phyloP scores from a whole-genome alignment of 2,113 vertebrate genomes.

The Melanostigma gelatinosum region DNA sequence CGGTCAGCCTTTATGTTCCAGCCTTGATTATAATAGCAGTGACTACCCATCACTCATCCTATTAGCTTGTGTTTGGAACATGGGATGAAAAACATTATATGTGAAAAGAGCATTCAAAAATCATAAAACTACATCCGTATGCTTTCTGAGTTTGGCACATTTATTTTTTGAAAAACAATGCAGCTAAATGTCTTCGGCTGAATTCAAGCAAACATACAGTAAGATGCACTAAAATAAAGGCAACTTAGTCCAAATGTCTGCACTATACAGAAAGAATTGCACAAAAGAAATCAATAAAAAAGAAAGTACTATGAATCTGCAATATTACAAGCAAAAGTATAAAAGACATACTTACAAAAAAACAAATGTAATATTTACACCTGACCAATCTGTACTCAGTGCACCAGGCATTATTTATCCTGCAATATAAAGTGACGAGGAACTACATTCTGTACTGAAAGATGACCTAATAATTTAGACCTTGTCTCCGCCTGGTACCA shows the following conservation, averaged over 20 bases:
- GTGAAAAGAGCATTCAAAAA: conserved; percentile 31
- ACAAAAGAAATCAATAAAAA: conserved; percentile 17
- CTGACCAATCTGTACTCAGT: neutral
- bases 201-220: neutral
- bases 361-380: conserved; percentile 56
- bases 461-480: neutral
- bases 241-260: neutral
- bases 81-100: conserved; percentile 28
- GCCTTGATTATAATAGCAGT: conserved; percentile 55
- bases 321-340: conserved; percentile 57
- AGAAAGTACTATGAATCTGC: conserved; percentile 30
- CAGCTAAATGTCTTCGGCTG: neutral
- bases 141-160: neutral
- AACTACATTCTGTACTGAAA: neutral
- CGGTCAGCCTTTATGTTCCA: conserved; percentile 41
- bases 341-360: conserved; percentile 36
- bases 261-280: too few species aligned
- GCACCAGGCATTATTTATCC: neutral
- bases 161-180: neutral
- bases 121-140: conserved; percentile 39
- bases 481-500: neutral
- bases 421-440: neutral
- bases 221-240: neutral
- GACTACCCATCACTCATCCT: conserved; percentile 49
- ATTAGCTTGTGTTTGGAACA: conserved; percentile 40